Evolutionary conservation across 37 sponge, comb jelly and placozoan species (phyloP).

Genomic region (Chondrosia reniformis): DNA sequence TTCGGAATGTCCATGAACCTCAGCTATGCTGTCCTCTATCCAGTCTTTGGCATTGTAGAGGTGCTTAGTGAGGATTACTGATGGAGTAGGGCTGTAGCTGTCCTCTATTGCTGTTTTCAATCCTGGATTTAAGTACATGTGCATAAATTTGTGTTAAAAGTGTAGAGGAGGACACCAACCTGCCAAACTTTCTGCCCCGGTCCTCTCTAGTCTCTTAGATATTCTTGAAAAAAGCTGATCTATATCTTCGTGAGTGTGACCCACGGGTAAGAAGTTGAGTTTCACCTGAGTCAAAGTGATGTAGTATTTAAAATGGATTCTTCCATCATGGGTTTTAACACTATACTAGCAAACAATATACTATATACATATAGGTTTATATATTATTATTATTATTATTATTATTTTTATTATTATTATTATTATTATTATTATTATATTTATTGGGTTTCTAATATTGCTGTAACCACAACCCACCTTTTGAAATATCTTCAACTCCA

Average conservation of each 20-base stretch:
- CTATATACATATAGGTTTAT: too few species aligned
- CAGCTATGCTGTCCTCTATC: slow-evolving; percentile 15
- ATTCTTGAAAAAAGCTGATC: slow-evolving; percentile 18
- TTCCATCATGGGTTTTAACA: too few species aligned
- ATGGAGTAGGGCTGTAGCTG: slow-evolving; percentile 25
- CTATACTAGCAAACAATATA: too few species aligned
- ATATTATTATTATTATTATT: too few species aligned
- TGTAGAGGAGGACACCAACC: too few species aligned
- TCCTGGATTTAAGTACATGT: too few species aligned
- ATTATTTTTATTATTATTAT: too few species aligned
- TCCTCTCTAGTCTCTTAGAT: slow-evolving; percentile 1
- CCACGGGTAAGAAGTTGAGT: slow-evolving; percentile 14
- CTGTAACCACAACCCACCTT: not conserved
- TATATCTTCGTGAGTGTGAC: slow-evolving; percentile 18
- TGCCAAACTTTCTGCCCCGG: not conserved
- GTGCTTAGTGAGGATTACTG: not conserved
- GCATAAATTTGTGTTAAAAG: too few species aligned
- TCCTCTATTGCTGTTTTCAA: not conserved
- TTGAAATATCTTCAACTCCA: not conserved
- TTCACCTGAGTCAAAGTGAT: too few species aligned
- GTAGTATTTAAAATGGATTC: too few species aligned
- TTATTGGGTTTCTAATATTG: not conserved
- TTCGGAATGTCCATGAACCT: slow-evolving; percentile 23
- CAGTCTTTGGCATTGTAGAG: slow-evolving; percentile 14
- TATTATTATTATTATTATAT: too few species aligned